Conservation (phyloP, 2,797 vertebrate genomes). For the Tolypeutes matacus region DNA sequence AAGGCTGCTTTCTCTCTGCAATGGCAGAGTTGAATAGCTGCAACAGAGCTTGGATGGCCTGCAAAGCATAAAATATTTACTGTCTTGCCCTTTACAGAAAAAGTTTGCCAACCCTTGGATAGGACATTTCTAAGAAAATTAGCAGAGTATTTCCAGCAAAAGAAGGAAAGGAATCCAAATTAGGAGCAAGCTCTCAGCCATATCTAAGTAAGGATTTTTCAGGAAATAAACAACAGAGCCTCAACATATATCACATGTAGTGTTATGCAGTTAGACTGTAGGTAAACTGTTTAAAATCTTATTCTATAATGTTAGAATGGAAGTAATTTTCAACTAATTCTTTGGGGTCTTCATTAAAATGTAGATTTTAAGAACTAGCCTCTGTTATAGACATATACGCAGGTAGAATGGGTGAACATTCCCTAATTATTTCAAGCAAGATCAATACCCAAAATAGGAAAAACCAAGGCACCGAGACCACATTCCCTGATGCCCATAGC, state of each 20-base stretch:
- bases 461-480: background rate
- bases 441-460: background rate
- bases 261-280: background rate
- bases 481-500: background rate
- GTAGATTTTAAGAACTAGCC: background rate
- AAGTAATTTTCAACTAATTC: constrained; percentile 11
- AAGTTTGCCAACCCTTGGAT: background rate
- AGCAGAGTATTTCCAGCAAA: background rate
- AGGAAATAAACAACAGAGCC: background rate
- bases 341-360: background rate
- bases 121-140: background rate
- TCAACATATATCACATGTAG: background rate
- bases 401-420: background rate
- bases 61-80: constrained; percentile 21
- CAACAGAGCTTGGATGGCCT: background rate
- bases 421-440: background rate
- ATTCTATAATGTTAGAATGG: constrained; percentile 9
- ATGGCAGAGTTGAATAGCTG: background rate
- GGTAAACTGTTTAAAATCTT: background rate
- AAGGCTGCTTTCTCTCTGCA: background rate
- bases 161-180: background rate
- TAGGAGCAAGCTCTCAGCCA: background rate
- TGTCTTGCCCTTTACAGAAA: background rate
- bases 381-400: background rate
- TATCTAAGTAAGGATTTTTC: background rate